Conservation (phyloP, 92 coral and sea anemone genomes). For the Phenganax stokvisi region DNA sequence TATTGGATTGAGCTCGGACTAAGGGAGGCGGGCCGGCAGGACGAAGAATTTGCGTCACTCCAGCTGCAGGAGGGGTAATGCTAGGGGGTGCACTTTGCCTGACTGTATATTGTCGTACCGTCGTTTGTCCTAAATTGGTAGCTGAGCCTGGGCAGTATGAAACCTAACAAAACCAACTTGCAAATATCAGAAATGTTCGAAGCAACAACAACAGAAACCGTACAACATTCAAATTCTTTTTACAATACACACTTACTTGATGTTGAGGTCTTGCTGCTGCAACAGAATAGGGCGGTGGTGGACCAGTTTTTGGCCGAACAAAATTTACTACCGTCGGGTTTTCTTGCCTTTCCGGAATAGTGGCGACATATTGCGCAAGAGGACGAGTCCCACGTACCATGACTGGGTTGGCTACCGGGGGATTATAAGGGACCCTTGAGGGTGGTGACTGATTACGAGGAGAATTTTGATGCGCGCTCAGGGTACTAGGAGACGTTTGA, state of each 20-base stretch:
- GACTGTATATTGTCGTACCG: neutral
- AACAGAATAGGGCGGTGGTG: neutral
- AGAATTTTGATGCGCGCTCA: conserved; percentile 37
- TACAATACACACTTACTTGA: neutral
- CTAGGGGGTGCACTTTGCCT: conserved; percentile 10
- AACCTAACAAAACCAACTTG: neutral
- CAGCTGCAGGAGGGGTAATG: no score
- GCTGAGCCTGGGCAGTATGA: neutral
- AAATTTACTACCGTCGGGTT: neutral
- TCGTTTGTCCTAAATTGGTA: neutral
- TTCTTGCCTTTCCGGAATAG: neutral
- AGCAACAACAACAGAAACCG: neutral
- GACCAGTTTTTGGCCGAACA: neutral
- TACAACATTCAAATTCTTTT: neutral
- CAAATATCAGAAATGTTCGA: neutral
- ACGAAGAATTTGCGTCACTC: neutral
- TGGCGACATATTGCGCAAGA: neutral
- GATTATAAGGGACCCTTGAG: conserved; percentile 4
- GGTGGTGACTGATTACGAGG: conserved; percentile 29
- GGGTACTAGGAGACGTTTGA: conserved; percentile 48
- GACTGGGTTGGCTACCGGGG: neutral
- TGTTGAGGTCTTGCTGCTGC: neutral
- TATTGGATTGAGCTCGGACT: conserved; percentile 22
- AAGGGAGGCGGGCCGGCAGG: conserved; percentile 33
- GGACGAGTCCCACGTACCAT: neutral